Percentiles rank a stretch among this genome's conserved stretches.
Conservation (phyloP, 92 coral and sea anemone species). For the Bergia sp. region DNA sequence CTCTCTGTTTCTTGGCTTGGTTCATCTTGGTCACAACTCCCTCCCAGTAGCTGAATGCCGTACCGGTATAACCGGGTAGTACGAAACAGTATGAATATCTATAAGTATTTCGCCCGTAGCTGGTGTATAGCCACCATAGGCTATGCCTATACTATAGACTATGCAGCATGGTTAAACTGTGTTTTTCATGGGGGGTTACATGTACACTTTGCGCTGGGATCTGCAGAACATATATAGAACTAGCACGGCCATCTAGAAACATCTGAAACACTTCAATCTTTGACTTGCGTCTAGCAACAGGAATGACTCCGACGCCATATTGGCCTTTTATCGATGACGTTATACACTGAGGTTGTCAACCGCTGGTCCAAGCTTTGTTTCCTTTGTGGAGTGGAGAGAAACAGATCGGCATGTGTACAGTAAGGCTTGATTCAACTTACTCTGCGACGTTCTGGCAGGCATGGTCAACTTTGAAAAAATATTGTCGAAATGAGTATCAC, state of each 20-base stretch:
- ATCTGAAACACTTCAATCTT: not conserved
- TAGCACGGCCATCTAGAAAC: not conserved
- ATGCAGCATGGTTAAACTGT: not conserved
- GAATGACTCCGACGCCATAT: no score
- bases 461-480: not conserved
- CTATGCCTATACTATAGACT: not conserved
- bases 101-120: no score
- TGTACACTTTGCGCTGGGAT: not conserved
- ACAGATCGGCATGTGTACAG: no score
- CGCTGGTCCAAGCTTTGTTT: no score
- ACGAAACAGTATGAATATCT: no score
- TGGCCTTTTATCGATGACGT: no score
- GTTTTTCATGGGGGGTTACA: not conserved
- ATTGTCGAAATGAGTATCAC: not conserved
- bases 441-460: not conserved
- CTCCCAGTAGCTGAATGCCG: not conserved
- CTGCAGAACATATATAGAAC: not conserved
- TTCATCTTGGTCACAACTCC: not conserved
- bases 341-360: no score
- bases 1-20: not conserved
- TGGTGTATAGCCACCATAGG: no score
- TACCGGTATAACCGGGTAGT: no score
- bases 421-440: not conserved
- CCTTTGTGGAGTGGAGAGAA: no score
- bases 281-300: no score